Conservation (phyloP, 2,113 vertebrate genomes). For the Hydrolagus affinis region DNA sequence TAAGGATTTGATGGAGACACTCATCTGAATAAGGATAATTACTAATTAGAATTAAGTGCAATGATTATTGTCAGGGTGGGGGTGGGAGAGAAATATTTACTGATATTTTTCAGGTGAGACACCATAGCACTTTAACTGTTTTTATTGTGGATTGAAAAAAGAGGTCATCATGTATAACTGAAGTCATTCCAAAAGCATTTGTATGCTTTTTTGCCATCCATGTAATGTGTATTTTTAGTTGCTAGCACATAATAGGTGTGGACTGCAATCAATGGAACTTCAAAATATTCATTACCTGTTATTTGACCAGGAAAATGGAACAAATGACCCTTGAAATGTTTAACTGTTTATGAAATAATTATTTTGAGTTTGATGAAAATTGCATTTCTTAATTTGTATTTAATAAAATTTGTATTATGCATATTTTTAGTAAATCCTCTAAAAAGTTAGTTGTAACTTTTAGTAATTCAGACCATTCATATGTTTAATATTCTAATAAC, state of each 20-base stretch:
- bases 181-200: not conserved
- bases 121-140: slow-evolving; percentile 25
- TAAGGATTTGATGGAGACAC: slow-evolving; percentile 17
- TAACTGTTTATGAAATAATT: not conserved
- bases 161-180: not conserved
- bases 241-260: not conserved
- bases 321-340: no score
- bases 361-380: not conserved
- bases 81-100: not conserved
- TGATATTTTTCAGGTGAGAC: not conserved
- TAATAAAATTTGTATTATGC: not conserved
- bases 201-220: not conserved
- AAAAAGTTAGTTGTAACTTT: slow-evolving; percentile 7
- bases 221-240: slow-evolving; percentile 9
- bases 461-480: not conserved
- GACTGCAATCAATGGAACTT: not conserved
- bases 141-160: not conserved
- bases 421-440: not conserved
- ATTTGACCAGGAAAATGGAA: not conserved
- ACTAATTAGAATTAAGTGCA: not conserved
- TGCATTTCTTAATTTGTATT: not conserved
- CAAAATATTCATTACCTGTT: not conserved
- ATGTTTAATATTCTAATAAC: not conserved
- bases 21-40: not conserved
- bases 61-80: not conserved